These are phyloP conservation scores for Albula glossodonta DNA, from an alignment of 2,113 vertebrate genomes.

Conservation along the genomic window DNA sequence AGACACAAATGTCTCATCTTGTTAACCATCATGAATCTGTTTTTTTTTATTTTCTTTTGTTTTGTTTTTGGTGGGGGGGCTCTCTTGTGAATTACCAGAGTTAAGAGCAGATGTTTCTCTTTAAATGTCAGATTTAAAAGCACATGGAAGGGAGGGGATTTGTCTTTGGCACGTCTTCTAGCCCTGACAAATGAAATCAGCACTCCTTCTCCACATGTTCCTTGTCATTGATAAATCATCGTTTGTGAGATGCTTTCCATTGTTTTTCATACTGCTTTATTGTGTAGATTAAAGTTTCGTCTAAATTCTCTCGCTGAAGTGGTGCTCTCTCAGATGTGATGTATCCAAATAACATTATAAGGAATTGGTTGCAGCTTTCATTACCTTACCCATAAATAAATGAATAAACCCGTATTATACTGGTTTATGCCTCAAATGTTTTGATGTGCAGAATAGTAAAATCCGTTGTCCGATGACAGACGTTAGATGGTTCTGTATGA, in stretches of 20 bases:
- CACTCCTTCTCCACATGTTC: not conserved
- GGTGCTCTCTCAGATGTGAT: too few species aligned
- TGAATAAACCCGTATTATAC: not conserved
- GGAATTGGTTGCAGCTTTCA: too few species aligned
- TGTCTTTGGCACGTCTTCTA: not conserved
- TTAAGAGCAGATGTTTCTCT: constrained; percentile 2
- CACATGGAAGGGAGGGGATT: not conserved
- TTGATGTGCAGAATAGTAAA: not conserved
- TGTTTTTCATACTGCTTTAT: not conserved
- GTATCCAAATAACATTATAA: too few species aligned
- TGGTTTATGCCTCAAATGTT: not conserved
- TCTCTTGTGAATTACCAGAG: not conserved
- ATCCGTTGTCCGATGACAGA: not conserved
- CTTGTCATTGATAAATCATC: not conserved
- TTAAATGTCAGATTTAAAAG: not conserved
- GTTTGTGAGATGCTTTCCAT: not conserved
- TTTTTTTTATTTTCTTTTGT: not conserved
- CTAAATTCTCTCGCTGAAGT: too few species aligned
- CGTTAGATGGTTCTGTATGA: not conserved
- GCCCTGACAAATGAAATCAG: not conserved
- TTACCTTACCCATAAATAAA: not conserved
- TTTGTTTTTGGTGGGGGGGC: not conserved
- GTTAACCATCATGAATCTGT: not conserved
- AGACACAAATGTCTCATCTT: not conserved
- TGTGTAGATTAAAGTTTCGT: too few species aligned